Percentiles rank a stretch among this genome's conserved stretches.
phyloP scores from a whole-genome alignment of 2,888 invertebrate genomes.

The Thecophora atra region DNA sequence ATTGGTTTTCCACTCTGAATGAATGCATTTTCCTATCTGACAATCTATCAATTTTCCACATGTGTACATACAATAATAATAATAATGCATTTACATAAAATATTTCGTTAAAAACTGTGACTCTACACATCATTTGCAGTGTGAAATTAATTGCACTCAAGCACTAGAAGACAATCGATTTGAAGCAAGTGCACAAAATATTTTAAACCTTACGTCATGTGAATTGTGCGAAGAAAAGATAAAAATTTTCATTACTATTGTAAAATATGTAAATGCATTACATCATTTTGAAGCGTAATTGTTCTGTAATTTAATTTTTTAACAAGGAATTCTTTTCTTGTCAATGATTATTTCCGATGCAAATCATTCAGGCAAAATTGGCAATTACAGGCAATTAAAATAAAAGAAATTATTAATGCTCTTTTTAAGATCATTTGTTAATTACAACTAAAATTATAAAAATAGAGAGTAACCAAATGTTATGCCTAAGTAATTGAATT shows the following conservation, averaged over 20 bases:
- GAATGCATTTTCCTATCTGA: slow-evolving; percentile 9
- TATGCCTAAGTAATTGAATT: too few species aligned
- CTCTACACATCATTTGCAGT: not conserved
- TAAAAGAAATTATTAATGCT: not conserved
- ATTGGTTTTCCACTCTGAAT: slow-evolving; percentile 9
- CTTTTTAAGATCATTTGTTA: too few species aligned
- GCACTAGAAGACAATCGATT: not conserved
- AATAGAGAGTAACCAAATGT: too few species aligned
- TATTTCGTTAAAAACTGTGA: too few species aligned
- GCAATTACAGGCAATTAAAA: not conserved
- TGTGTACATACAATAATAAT: not conserved
- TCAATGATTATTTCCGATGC: not conserved
- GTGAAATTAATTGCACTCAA: not conserved
- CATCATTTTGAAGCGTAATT: not conserved
- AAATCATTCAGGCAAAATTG: not conserved
- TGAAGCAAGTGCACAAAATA: not conserved
- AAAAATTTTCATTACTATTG: slow-evolving; percentile 1
- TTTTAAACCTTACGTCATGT: slow-evolving; percentile 19
- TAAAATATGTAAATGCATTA: not conserved
- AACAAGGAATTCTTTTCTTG: not conserved
- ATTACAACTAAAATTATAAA: too few species aligned
- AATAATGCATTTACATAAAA: not conserved
- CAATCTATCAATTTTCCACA: slow-evolving; percentile 20
- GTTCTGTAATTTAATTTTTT: too few species aligned
- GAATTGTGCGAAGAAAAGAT: not conserved